Conservation (phyloP, 2,113 vertebrate species). For the Chionomys nivalis region DNA sequence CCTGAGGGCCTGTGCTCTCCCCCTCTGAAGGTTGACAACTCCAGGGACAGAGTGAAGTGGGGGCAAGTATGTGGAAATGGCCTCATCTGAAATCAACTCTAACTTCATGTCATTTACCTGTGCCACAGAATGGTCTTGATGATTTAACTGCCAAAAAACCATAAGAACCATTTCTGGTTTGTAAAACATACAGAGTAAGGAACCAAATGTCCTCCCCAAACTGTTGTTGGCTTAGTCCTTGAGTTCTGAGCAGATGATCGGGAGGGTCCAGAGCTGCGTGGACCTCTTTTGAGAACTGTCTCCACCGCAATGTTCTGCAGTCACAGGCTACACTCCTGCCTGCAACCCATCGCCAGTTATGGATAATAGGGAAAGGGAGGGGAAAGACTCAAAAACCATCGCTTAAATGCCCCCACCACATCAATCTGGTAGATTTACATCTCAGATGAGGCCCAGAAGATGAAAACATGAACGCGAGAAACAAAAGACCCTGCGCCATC, state of each 20-base stretch:
- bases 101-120: neutral
- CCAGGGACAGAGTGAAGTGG: neutral
- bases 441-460: neutral
- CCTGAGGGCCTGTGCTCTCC: neutral
- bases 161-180: neutral
- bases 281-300: neutral
- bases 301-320: neutral
- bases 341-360: neutral
- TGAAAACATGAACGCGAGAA: neutral
- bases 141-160: neutral
- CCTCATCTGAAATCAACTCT: neutral
- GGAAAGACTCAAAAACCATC: neutral
- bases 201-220: neutral
- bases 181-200: neutral
- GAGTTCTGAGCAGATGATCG: neutral
- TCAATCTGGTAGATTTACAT: neutral
- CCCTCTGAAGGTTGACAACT: neutral
- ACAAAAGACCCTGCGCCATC: neutral
- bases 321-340: neutral
- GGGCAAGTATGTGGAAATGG: neutral
- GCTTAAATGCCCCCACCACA: neutral
- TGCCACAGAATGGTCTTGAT: neutral
- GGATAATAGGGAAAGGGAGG: neutral
- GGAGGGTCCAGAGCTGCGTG: neutral
- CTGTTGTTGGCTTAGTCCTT: neutral